Base-by-base conservation (phyloP, 2,113 vertebrate genomes). In the Australoheros scitulus region DNA sequence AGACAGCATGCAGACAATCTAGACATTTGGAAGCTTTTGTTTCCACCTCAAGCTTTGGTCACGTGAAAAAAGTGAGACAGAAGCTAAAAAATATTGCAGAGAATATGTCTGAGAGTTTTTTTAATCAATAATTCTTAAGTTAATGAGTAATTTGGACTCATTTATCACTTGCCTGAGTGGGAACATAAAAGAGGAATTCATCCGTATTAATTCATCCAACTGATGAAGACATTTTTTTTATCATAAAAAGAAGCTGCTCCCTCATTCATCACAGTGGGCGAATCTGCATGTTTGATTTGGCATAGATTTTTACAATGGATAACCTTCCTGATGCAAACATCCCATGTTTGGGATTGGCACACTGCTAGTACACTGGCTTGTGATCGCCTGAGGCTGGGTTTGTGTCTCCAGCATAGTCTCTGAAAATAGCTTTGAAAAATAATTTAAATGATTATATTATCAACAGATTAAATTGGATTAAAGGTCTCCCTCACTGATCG, bases 391-490 rank as follows among this genome's bases (percentile, higher is more conserved):
- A 57, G 10, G 10, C 11, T 32, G 24, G 3, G 10, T 32, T 70
- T 70, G 43, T 70, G 43, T 5, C 24, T 70, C 24, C 65, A 52
- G 43, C 24, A 70, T 6, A 32, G 1, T 70, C 24, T 57, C 57
- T 13, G 57, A 59, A 26, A 26, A 59, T 5, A 59, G 7, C 6
- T 26, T 36, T 59, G 2, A 41, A 41, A 76, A 59, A 43, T 8
- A 20, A 24, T 47, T 41, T 18, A 47, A 38, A 47, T 5, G 47
- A 41, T 15, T 41, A 59, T 55, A 26, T 74, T 7, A 61, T n/a
- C 6, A 68, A 56, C 50, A 26, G 58, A 77, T 64, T 77, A 26
- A 77, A 7, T 14, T 59, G 57, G 61, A 83, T 72, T 80, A 34
- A 32, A 63, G 20, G 36, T 36, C 68, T 76, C 22, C 14, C 52